phyloP scores from a whole-genome alignment of 2,797 vertebrate species.

The Streptopelia turtur region DNA sequence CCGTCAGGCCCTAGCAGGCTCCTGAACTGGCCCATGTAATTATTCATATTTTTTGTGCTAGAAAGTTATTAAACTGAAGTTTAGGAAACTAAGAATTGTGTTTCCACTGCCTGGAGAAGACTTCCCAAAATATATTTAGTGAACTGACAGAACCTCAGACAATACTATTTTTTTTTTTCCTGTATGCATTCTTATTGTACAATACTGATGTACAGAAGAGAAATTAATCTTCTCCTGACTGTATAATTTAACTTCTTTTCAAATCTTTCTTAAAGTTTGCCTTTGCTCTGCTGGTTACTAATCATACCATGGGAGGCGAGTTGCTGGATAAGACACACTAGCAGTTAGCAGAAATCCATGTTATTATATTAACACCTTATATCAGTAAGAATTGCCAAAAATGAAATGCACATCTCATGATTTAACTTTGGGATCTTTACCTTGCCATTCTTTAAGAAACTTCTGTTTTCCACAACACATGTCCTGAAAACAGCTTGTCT shows the following conservation, averaged over 20 bases:
- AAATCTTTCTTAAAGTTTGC: not conserved
- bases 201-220: not conserved
- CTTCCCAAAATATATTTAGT: not conserved
- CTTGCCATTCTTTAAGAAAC: not conserved
- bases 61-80: not conserved
- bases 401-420: not conserved
- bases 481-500: not conserved
- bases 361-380: not conserved
- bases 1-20: not conserved
- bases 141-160: not conserved
- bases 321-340: too few species aligned
- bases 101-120: not conserved
- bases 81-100: not conserved
- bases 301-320: not conserved
- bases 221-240: not conserved
- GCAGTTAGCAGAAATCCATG: not conserved
- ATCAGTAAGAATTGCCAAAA: not conserved
- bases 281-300: not conserved
- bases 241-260: not conserved
- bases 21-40: rapidly evolving
- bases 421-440: not conserved
- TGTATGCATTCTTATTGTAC: not conserved
- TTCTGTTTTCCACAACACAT: not conserved
- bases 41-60: not conserved
- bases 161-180: not conserved